phyloP scores from a whole-genome alignment of 2,113 vertebrate genomes.

The Heterocephalus glaber region DNA sequence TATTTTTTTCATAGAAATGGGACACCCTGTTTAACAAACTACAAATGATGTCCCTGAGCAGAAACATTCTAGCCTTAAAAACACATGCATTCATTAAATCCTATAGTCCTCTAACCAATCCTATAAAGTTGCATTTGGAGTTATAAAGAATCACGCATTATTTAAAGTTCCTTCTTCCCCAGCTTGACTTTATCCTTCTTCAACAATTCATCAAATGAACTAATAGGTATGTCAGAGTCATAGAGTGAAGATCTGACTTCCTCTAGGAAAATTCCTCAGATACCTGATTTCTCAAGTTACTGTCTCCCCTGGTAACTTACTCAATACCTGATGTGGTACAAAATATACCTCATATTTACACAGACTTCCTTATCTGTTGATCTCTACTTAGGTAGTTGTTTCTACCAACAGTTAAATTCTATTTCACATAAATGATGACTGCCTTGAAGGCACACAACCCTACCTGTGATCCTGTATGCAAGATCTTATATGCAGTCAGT shows the following conservation, averaged over 20 bases:
- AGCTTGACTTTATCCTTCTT: neutral
- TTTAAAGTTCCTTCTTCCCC: constrained; percentile 15
- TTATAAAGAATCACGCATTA: neutral
- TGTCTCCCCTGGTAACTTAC: neutral
- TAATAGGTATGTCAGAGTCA: neutral
- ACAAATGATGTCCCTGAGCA: neutral
- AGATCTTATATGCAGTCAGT: neutral
- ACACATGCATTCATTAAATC: neutral
- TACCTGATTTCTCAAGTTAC: neutral
- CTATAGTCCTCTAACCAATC: neutral
- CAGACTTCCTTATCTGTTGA: neutral
- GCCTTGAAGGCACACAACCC: neutral
- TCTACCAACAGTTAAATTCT: neutral
- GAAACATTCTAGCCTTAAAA: constrained; percentile 1
- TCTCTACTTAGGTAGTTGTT: neutral
- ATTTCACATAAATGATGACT: neutral
- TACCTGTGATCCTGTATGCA: neutral
- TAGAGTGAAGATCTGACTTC: neutral
- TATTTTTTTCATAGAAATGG: constrained; percentile 11
- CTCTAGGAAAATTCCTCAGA: neutral
- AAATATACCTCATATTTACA: neutral
- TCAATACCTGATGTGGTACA: neutral
- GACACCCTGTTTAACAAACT: neutral
- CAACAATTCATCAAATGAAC: neutral
- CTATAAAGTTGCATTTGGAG: constrained; percentile 15